Percentiles rank a stretch among this genome's conserved stretches.
phyloP scores from a whole-genome alignment of 2,113 vertebrate genomes.

The Psilopogon haemacephalus region DNA sequence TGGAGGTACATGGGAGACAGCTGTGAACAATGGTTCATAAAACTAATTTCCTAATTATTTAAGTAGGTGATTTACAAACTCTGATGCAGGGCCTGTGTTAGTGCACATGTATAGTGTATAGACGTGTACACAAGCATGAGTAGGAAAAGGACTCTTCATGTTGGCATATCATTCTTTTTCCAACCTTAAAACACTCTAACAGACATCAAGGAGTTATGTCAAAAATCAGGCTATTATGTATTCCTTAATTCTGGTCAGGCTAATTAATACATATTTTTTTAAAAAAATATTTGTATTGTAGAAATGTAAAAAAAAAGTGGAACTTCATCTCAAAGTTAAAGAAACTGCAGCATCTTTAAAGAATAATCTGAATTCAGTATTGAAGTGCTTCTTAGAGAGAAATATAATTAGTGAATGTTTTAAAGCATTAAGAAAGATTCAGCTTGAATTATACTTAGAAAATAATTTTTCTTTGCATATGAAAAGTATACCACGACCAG shows the following conservation, averaged over 20 bases:
- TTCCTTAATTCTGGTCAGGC: background rate
- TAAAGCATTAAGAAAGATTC: background rate
- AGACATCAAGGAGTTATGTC: background rate
- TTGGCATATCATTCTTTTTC: background rate
- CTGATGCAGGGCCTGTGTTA: background rate
- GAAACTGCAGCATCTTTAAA: background rate
- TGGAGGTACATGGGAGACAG: background rate
- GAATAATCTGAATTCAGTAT: background rate
- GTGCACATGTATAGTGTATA: background rate
- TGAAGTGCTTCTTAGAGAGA: background rate
- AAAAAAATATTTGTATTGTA: background rate
- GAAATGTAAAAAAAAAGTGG: background rate
- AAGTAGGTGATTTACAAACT: background rate
- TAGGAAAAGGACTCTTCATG: background rate
- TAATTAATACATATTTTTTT: background rate
- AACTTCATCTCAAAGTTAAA: background rate
- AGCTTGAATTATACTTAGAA: background rate
- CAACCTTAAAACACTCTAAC: background rate
- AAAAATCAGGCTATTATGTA: background rate
- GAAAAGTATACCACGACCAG: background rate
- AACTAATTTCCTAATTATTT: background rate
- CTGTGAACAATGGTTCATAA: background rate
- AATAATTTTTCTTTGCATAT: background rate
- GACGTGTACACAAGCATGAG: rapidly evolving
- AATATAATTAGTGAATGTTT: background rate